A percentile compares a stretch with the other conserved stretches of the same genome.
These are phyloP conservation scores for Turritopsis dohrnii DNA, from an alignment of 30 jellyfish, hydroid and myxozoan genomes.

Conservation along the genomic window DNA sequence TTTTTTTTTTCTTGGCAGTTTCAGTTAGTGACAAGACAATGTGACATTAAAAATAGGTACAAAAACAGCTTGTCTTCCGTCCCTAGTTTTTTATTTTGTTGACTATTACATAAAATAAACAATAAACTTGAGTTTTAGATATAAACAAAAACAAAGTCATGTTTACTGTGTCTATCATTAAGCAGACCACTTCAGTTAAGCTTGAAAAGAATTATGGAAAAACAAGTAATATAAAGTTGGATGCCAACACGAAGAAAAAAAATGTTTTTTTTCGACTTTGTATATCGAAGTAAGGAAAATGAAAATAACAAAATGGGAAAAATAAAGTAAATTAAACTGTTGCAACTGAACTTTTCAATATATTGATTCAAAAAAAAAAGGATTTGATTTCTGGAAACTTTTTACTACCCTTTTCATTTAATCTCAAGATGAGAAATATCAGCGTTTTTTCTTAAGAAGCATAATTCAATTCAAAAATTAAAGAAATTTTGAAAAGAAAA, in stretches of 20 bases:
- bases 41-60: not conserved
- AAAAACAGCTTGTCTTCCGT: not conserved
- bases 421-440: not conserved
- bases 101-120: not conserved
- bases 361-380: not conserved
- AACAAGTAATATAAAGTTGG: not conserved
- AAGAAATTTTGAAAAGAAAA: not conserved
- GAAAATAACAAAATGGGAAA: not conserved
- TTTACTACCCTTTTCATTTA: not conserved
- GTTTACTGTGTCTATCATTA: not conserved
- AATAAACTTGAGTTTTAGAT: not conserved
- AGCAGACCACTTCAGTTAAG: not conserved
- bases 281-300: not conserved
- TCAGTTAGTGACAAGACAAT: not conserved
- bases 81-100: not conserved
- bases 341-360: no score
- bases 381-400: not conserved
- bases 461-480: not conserved
- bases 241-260: not conserved
- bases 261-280: not conserved
- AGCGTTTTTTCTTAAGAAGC: not conserved
- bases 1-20: not conserved
- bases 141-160: not conserved
- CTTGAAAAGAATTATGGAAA: not conserved
- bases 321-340: no score